Base-by-base conservation (phyloP, 1,140 invertebrate genomes). In the Oncopodura yosiiana region DNA sequence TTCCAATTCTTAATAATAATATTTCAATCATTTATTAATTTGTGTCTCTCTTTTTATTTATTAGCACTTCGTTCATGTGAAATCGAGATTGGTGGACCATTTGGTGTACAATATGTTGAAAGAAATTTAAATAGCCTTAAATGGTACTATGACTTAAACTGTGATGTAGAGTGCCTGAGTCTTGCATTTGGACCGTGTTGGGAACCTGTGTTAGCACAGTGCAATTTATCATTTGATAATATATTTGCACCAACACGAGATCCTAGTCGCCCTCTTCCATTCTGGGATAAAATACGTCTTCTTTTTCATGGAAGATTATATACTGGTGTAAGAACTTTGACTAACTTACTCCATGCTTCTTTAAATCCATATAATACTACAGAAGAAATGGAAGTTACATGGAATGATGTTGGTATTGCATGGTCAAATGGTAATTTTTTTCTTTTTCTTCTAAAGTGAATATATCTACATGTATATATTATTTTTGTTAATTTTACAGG, bases 311-410 rank as follows among this genome's bases (percentile, higher is more conserved):
- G 95, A 0, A 77, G 91, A 14, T 71, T 97, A 19, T 94, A 90
- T 0, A 79, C 93, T 62, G 83, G 85, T 49, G 83, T 89, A 9
- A 79, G 84, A 64, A 84, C 87, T 65, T 76, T 96, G 57, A 91
- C 88, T 2, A 80, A 94, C 16, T 73, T 92, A 32, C 69, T 98
- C 63, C 93, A 97, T 70, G 92, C 92, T 2, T 95, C 92, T 0
- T 74, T 94, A 4, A 93, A 99, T 76, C 95, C 95, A 0, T 98
- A 97, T 68, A 99, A 99, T 68, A 94, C 89, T 0, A 98, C 94
- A 0, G 95, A 99, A 70, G 87, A 98, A 71, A 96, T 99, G 89
- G 94, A 98, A 70, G 74, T 96, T 18, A 87, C 89, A 0, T 99
- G 94, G 92, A 84, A 80, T 6, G 81, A 90, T 61, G 76, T 94